Evolutionary conservation across 2,797 vertebrate species (phyloP).

Genomic region (Prunella strophiata): DNA sequence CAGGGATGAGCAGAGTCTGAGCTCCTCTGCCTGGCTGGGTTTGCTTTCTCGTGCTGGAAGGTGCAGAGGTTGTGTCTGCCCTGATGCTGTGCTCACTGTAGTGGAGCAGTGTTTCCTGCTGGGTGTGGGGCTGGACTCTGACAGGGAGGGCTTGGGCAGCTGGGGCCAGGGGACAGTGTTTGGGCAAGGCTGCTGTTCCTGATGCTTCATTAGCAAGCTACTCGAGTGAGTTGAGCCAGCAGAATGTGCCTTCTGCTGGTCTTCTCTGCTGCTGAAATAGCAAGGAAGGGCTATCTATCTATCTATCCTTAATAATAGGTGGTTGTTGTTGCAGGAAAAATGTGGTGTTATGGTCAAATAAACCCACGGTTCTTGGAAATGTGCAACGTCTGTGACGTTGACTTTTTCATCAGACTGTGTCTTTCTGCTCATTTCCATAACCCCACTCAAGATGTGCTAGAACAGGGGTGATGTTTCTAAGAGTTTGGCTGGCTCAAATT

Average conservation of each 20-base stretch:
- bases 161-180: not conserved
- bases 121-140: not conserved
- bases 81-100: not conserved
- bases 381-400: not conserved
- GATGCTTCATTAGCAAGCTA: not conserved
- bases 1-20: not conserved
- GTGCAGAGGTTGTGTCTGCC: not conserved
- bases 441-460: not conserved
- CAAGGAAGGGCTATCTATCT: not conserved
- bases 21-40: not conserved
- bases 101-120: not conserved
- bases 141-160: not conserved
- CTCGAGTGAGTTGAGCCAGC: not conserved
- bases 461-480: not conserved
- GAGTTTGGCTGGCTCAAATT: not conserved
- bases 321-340: not conserved
- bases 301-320: not conserved
- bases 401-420: not conserved
- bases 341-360: not conserved
- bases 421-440: not conserved
- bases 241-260: not conserved
- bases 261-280: not conserved
- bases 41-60: fast-evolving
- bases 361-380: not conserved
- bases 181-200: not conserved